Evolutionary conservation across 2,888 invertebrate species (phyloP).

Genomic region (Athripsodes cinereus): DNA sequence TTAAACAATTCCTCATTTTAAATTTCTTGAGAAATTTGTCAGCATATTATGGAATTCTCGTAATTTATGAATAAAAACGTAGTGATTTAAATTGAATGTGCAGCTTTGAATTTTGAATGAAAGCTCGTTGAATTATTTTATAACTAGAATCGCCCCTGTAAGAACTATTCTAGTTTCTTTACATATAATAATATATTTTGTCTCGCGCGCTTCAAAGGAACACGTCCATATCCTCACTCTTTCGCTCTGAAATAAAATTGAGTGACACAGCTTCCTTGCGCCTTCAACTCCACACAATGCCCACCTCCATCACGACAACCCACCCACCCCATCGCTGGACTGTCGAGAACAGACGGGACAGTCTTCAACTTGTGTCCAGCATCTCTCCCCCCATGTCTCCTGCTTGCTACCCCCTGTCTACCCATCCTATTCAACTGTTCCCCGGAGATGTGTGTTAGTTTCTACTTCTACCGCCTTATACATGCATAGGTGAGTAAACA

Average conservation of each 20-base stretch:
- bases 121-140: too few relatives aligned
- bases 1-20: too few relatives aligned
- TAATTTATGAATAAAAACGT: too few relatives aligned
- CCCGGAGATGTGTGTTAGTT: neutral
- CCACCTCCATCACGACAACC: conserved; percentile 10
- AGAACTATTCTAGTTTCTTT: too few relatives aligned
- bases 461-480: neutral
- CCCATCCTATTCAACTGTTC: conserved; percentile 1
- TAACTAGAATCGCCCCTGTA: conserved; percentile 16
- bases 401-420: conserved; percentile 23
- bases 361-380: conserved; percentile 28
- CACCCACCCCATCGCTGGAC: conserved; percentile 21
- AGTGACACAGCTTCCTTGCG: conserved; percentile 22
- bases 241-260: conserved; percentile 26
- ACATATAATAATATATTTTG: conserved; percentile 4
- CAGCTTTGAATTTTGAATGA: too few relatives aligned
- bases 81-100: too few relatives aligned
- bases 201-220: conserved; percentile 13
- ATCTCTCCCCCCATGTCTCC: conserved; percentile 26
- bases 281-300: neutral
- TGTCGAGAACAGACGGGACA: conserved; percentile 28
- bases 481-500: too few relatives aligned
- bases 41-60: too few relatives aligned
- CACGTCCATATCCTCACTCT: conserved; percentile 12
- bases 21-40: too few relatives aligned